Base-by-base conservation (phyloP, 2,113 vertebrate species). In the Illadopsis cleaveri region DNA sequence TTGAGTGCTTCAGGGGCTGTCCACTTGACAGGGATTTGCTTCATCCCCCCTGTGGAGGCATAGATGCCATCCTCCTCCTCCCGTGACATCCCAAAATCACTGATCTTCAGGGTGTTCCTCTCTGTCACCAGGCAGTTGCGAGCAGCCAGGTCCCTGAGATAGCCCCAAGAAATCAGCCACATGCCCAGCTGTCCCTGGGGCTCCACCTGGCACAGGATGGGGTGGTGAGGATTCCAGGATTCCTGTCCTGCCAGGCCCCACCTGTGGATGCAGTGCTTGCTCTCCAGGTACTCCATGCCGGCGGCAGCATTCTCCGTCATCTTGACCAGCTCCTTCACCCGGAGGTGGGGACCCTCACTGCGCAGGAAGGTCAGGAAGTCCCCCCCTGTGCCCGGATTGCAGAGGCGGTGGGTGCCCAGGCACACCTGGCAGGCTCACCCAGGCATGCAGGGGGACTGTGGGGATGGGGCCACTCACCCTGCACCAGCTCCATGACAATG, bases 71-170 rank as follows among this genome's bases (percentile, higher is more conserved):
- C 99, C 7, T 99, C 98, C 76, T 99, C 98, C 90, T 99, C 98
- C 30, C 99, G 98, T 8, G 99, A 99, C 99, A 99, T 99, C 80
- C 99, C 99, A 8, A 99, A 99, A 96, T 99, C 99, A 12, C 99
- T 99, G 98, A 99, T 99, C 98, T 99, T 99, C 93, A 99, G 97
- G 19, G 97, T 33, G 5, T 99, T 98, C 85, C 98, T 96, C 89
- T 99, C 99, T 0, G 98, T 98, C 91, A 99, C 99, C 78, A 99
- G 98, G 96, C 99, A 99, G 98, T 99, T 99, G 73, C 99, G 98
- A 4, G 99, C 99, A 4, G 99, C 99, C 93, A 99, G 97, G 96
- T 99, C 99, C 93, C 99, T 99, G 90, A 51, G 92, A 42, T 0
- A 2, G 7, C 27, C 40, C 60, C 64, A 28, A 45, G 38, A 24